These are phyloP conservation scores for Rutilus rutilus DNA, from an alignment of 2,113 vertebrate genomes.

Conservation along the genomic window DNA sequence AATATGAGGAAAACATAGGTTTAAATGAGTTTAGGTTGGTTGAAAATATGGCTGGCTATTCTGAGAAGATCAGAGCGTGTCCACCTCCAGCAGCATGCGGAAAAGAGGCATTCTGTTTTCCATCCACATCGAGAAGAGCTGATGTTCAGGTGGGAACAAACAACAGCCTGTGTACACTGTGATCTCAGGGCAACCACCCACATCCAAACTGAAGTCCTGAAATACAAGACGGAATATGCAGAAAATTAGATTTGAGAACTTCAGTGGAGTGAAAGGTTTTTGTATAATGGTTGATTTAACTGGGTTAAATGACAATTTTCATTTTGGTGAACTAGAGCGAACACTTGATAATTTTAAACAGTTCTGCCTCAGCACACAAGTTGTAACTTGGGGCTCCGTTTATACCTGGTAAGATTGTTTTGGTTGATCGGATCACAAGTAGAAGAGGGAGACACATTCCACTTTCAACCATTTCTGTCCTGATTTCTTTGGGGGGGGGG, in stretches of 20 bases:
- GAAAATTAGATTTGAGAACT: not conserved
- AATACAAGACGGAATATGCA: not conserved
- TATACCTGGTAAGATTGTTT: too few species aligned
- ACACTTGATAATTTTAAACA: not conserved
- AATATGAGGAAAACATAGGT: not conserved
- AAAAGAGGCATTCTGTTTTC: constrained; percentile 92
- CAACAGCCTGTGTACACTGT: constrained; percentile 94
- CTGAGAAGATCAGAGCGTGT: constrained; percentile 35
- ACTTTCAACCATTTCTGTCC: too few species aligned
- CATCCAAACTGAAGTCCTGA: constrained; percentile 90
- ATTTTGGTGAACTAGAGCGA: not conserved
- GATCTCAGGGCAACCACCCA: constrained; percentile 94
- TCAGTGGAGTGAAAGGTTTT: not conserved
- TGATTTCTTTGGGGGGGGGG: too few species aligned
- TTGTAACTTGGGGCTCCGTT: not conserved
- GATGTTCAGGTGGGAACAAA: constrained; percentile 84
- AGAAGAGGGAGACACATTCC: too few species aligned
- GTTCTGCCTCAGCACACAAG: not conserved
- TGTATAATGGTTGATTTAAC: too few species aligned
- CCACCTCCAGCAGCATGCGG: constrained; percentile 96
- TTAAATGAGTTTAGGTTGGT: not conserved
- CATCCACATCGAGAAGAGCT: constrained; percentile 85
- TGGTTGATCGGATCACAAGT: too few species aligned
- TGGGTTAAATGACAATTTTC: too few species aligned
- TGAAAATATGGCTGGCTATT: not conserved